phyloP scores from a whole-genome alignment of 2,797 vertebrate genomes.

The Onychomys arenicola region DNA sequence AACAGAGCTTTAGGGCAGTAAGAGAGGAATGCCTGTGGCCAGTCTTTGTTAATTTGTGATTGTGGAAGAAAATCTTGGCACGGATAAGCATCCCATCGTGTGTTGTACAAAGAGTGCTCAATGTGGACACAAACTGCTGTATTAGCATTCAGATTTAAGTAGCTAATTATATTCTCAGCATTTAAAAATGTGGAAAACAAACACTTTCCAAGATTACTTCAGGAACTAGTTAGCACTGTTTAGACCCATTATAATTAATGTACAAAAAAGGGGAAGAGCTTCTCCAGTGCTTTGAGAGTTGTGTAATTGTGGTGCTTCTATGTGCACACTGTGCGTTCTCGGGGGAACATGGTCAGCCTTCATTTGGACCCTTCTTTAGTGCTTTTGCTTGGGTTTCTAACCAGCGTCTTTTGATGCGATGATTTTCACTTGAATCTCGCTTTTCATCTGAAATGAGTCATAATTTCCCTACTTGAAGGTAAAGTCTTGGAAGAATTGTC shows the following conservation, averaged over 20 bases:
- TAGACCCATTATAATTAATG: conserved; percentile 66
- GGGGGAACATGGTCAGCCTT: conserved; percentile 20
- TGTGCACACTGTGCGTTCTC: neutral
- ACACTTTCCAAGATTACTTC: conserved; percentile 73
- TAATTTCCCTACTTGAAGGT: conserved; percentile 41
- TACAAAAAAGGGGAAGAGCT: conserved; percentile 45
- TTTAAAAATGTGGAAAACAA: conserved; percentile 76
- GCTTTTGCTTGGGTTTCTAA: conserved; percentile 45
- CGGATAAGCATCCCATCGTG: conserved; percentile 48
- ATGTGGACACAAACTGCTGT: conserved; percentile 70
- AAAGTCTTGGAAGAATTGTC: conserved; percentile 44
- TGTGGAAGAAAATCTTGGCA: conserved; percentile 74
- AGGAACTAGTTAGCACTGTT: conserved; percentile 55
- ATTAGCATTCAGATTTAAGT: conserved; percentile 77
- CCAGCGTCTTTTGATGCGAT: neutral
- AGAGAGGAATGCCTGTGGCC: conserved; percentile 57
- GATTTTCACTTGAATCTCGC: neutral
- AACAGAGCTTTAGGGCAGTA: conserved; percentile 54
- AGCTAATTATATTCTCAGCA: conserved; percentile 77
- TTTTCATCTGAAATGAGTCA: conserved; percentile 64
- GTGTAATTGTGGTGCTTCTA: conserved; percentile 36
- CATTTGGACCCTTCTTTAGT: neutral
- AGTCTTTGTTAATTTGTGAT: conserved; percentile 69
- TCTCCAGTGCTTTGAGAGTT: neutral
- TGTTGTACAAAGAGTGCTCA: conserved; percentile 63